Conservation (phyloP, 2,797 vertebrate genomes). For the Hemibagrus guttatus region DNA sequence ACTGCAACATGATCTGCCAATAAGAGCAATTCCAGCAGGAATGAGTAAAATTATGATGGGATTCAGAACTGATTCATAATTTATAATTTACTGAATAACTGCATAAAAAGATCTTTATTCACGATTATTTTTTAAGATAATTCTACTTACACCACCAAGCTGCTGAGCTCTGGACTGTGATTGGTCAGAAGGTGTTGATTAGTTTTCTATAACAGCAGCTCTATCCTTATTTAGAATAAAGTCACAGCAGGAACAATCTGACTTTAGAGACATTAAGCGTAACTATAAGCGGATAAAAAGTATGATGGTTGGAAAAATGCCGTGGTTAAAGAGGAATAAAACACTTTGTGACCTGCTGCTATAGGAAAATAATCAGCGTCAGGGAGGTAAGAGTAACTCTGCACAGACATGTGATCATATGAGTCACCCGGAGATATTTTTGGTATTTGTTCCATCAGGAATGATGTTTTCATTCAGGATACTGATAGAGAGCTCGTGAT, state of each 20-base stretch:
- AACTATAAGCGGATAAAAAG: background rate
- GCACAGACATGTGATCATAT: constrained; percentile 4
- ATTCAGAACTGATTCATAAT: no score
- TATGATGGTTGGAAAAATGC: background rate
- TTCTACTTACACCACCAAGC: background rate
- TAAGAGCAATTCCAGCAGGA: no score
- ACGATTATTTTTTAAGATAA: no score
- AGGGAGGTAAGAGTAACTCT: background rate
- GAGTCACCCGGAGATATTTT: constrained; percentile 16
- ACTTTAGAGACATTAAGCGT: background rate
- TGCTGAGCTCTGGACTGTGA: background rate
- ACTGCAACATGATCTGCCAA: no score
- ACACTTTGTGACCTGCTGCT: background rate
- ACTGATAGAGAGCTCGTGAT: background rate
- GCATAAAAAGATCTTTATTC: no score
- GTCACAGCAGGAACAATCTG: background rate
- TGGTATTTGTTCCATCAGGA: constrained; percentile 10
- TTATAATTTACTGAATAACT: no score
- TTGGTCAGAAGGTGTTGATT: background rate
- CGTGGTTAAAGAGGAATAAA: background rate
- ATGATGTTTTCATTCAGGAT: constrained; percentile 14
- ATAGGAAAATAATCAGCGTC: background rate
- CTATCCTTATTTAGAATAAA: background rate
- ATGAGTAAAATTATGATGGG: no score
- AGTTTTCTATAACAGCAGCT: background rate